These are phyloP conservation scores for Orchestes rusci DNA, from an alignment of 2,888 invertebrate genomes.

Conservation along the genomic window DNA sequence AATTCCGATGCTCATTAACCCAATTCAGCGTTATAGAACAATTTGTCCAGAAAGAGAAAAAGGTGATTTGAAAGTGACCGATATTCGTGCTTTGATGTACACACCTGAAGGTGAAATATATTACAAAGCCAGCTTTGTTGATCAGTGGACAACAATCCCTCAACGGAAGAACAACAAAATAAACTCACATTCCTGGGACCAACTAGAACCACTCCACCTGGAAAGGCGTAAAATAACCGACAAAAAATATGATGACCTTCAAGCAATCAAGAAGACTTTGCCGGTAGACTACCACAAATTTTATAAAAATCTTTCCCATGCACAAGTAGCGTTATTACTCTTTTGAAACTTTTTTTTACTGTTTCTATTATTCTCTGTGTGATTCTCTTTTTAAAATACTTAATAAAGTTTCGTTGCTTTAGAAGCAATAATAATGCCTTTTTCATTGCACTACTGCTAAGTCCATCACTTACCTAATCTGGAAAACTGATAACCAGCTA, in stretches of 20 bases:
- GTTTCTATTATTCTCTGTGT: no score
- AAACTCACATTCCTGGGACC: background rate
- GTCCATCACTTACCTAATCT: background rate
- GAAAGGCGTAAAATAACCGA: background rate
- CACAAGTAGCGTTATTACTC: background rate
- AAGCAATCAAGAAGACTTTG: background rate
- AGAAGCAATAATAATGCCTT: background rate
- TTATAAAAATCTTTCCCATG: background rate
- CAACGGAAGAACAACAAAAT: background rate
- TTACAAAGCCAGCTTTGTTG: background rate
- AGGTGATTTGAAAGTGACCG: no score
- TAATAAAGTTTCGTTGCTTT: background rate
- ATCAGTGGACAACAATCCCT: background rate
- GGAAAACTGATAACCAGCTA: background rate
- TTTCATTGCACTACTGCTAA: background rate
- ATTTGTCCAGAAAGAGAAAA: no score
- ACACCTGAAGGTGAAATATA: background rate
- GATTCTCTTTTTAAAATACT: background rate
- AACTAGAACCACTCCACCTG: background rate
- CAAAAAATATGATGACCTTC: background rate
- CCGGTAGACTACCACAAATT: background rate
- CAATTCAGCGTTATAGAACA: slow-evolving; percentile 14
- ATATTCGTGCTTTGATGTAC: background rate
- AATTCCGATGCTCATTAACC: slow-evolving; percentile 10
- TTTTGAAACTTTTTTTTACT: no score